Evolutionary conservation across 2,888 invertebrate genomes (phyloP), one percentile per base, ranked within the genome.

Genomic region (Amorpha juglandis): DNA sequence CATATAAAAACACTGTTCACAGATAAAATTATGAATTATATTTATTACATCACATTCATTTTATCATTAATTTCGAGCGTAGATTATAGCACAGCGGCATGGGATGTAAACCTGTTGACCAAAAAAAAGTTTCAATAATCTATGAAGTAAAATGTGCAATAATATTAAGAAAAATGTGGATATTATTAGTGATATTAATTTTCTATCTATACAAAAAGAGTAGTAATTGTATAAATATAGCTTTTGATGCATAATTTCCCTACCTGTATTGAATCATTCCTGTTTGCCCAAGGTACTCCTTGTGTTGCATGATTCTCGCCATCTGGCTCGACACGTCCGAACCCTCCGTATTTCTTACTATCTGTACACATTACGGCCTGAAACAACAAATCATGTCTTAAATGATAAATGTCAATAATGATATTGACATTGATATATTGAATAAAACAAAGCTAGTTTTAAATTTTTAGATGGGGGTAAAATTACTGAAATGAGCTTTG

Each of bases 61-160:
- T 42, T 19, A 52, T 19, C 19, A 42, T 14, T 47, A 55, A 27
- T 48, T 35, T 79, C 72, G 73, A 21, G 95, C 95, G 77, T 95
- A 95, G 16, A 96, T 94, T 66, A 96, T 93, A 2, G 95, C 96
- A 68, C 96, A 96, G 76, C 97, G 95, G 71, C 95, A 95, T 0
- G 97, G 97, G 71, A 96, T 92, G 86, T 97, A 97, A 3, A 96
- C 94, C 96, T 96, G 91, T 70, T 42, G 6, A 33, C 45, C n/a
- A n/a, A 66, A 63, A 35, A 38, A 51, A 4, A 47, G 14, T 21
- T 19, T 16, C 11, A 38, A 38, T 51, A 52, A 2, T 58, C 3
- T 19, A 47, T 11, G 16, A 42, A 38, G 35, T 6, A 53, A 53
- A 53, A 33, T 0, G 9, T 11, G 3, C 3, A 11, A 51, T 19